phyloP scores from a whole-genome alignment of 2,888 invertebrate species.

The Achlya flavicornis region DNA sequence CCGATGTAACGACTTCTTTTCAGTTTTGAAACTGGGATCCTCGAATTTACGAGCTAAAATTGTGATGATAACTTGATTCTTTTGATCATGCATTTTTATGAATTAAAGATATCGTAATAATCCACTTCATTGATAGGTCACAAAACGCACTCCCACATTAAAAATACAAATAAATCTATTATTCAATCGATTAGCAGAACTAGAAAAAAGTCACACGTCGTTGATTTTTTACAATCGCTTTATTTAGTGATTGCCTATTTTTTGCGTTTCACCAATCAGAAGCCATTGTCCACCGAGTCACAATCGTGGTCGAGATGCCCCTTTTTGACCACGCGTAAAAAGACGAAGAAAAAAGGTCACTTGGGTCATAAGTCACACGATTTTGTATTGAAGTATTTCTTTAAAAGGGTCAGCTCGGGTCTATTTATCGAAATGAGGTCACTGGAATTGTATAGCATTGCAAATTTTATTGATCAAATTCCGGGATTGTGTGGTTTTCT shows the following conservation, averaged over 20 bases:
- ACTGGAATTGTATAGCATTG: slow-evolving; percentile 56
- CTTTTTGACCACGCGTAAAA: slow-evolving; percentile 62
- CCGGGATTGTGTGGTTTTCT: slow-evolving; percentile 63
- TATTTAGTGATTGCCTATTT: slow-evolving; percentile 41
- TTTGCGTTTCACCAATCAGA: slow-evolving; percentile 68
- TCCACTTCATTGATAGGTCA: not conserved
- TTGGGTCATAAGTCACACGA: slow-evolving; percentile 40
- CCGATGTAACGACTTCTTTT: too few relatives aligned
- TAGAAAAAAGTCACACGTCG: slow-evolving; percentile 22
- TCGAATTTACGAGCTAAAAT: not conserved
- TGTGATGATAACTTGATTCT: not conserved
- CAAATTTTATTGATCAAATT: slow-evolving; percentile 54
- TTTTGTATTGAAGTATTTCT: slow-evolving; percentile 15
- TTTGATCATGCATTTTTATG: not conserved
- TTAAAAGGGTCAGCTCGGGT: slow-evolving; percentile 53
- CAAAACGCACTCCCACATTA: not conserved
- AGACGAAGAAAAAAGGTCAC: slow-evolving; percentile 32
- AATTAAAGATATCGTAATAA: not conserved
- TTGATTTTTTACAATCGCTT: slow-evolving; percentile 26
- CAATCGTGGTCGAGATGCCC: slow-evolving; percentile 60
- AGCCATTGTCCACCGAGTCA: slow-evolving; percentile 64
- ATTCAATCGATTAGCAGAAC: slow-evolving; percentile 15
- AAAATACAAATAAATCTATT: not conserved
- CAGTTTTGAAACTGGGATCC: too few relatives aligned
- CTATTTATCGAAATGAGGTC: slow-evolving; percentile 58